Percentiles rank a stretch among this genome's conserved stretches.
These are phyloP conservation scores for Hirtodrosophila confusa DNA, from an alignment of 2,888 invertebrate genomes.

Conservation along the genomic window DNA sequence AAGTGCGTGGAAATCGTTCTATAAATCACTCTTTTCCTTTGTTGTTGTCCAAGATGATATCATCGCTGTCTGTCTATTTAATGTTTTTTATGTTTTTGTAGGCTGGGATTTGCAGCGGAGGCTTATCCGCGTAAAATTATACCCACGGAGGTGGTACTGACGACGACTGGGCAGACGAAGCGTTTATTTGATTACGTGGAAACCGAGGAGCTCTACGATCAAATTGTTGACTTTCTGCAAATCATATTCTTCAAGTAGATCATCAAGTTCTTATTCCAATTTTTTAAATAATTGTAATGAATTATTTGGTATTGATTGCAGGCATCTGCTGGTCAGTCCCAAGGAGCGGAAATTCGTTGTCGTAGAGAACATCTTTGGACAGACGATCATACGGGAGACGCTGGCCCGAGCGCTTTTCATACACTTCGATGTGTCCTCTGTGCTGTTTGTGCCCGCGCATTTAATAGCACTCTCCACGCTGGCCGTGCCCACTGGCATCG, in stretches of 20 bases:
- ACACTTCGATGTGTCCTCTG: conserved; percentile 94
- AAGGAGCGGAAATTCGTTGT: conserved; percentile 96
- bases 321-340: conserved; percentile 95
- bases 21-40: neutral
- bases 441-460: conserved; percentile 93
- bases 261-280: neutral
- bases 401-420: conserved; percentile 95
- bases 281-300: neutral
- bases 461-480: conserved; percentile 93
- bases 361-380: conserved; percentile 94
- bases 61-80: conserved; percentile 33
- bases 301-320: conserved; percentile 78
- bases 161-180: conserved; percentile 86
- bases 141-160: conserved; percentile 90
- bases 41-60: conserved; percentile 50
- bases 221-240: conserved; percentile 94
- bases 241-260: conserved; percentile 93
- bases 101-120: conserved; percentile 97
- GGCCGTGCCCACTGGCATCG: conserved; percentile 92
- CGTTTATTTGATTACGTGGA: conserved; percentile 88
- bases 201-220: conserved; percentile 90
- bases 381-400: conserved; percentile 92
- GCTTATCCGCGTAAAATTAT: conserved; percentile 94
- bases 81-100: conserved; percentile 81
- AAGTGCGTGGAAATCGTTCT: conserved; percentile 87